phyloP scores from a whole-genome alignment of 2,113 vertebrate species.

The Pterophyllum scalare region DNA sequence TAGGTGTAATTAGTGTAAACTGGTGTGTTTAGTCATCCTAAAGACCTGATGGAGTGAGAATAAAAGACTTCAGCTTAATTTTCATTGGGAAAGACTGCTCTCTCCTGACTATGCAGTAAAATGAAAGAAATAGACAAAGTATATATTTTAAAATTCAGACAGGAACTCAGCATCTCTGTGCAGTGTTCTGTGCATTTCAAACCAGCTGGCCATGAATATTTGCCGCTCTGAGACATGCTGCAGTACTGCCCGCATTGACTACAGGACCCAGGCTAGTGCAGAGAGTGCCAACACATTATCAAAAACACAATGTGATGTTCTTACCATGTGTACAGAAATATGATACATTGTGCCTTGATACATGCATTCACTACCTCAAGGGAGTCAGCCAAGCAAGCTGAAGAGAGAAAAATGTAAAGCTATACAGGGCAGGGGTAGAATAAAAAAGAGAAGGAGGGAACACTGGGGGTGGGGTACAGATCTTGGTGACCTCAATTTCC shows the following conservation, averaged over 20 bases:
- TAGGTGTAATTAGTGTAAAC: background rate
- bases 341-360: conserved; percentile 1
- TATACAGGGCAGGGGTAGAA: background rate
- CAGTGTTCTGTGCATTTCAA: background rate
- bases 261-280: background rate
- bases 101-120: conserved; percentile 34
- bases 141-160: background rate
- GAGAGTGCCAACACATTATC: background rate
- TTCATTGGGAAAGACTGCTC: conserved; percentile 38
- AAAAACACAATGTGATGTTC: background rate
- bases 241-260: background rate
- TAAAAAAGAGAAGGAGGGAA: background rate
- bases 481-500: conserved; percentile 33
- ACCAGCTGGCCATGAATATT: conserved; percentile 24
- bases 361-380: background rate
- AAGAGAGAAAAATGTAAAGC: background rate
- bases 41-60: background rate
- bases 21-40: background rate
- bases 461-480: background rate
- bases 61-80: background rate
- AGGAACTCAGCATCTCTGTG: too few species aligned
- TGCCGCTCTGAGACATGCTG: conserved; percentile 20
- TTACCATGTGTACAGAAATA: background rate
- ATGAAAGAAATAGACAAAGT: background rate
- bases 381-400: background rate